A percentile compares a stretch with the other conserved stretches of the same genome.
Conservation (phyloP, 2,888 invertebrate genomes). For the Bedellia somnulentella region DNA sequence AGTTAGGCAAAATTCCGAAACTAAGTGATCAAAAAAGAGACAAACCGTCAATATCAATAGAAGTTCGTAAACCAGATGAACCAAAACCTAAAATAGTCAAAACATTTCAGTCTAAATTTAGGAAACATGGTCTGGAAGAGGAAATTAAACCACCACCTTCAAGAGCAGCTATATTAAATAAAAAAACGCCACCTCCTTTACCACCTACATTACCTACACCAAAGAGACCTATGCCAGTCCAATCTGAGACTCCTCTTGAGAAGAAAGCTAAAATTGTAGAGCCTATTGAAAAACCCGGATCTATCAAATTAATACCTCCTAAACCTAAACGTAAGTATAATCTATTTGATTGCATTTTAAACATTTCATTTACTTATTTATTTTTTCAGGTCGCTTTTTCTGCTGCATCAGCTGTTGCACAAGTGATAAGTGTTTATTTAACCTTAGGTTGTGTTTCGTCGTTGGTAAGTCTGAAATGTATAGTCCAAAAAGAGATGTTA, state of each 20-base stretch:
- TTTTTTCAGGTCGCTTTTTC: constrained; percentile 40
- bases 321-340: constrained; percentile 89
- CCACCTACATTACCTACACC: constrained; percentile 42
- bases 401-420: constrained; percentile 16
- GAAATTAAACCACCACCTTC: constrained; percentile 86
- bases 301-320: constrained; percentile 84
- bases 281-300: constrained; percentile 72
- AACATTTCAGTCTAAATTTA: constrained; percentile 87
- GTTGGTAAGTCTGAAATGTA: constrained; percentile 57
- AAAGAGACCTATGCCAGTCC: constrained; percentile 51
- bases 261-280: constrained; percentile 74
- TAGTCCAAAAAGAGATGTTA: constrained; percentile 33
- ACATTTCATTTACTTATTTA: constrained; percentile 28
- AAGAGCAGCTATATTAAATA: constrained; percentile 65
- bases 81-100: constrained; percentile 88
- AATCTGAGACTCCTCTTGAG: constrained; percentile 64
- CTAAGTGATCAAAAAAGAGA: constrained; percentile 64
- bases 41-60: constrained; percentile 80
- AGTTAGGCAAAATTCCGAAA: constrained; percentile 79
- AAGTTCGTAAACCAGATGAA: constrained; percentile 72
- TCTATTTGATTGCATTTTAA: constrained; percentile 13
- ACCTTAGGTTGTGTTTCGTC: constrained; percentile 29
- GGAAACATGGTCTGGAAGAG: constrained; percentile 88
- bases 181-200: constrained; percentile 51
- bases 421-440: constrained; percentile 21